Percentiles rank a stretch among this genome's conserved stretches.
Evolutionary conservation across 1,140 invertebrate genomes (phyloP).

Genomic region (Solenopsis invicta): DNA sequence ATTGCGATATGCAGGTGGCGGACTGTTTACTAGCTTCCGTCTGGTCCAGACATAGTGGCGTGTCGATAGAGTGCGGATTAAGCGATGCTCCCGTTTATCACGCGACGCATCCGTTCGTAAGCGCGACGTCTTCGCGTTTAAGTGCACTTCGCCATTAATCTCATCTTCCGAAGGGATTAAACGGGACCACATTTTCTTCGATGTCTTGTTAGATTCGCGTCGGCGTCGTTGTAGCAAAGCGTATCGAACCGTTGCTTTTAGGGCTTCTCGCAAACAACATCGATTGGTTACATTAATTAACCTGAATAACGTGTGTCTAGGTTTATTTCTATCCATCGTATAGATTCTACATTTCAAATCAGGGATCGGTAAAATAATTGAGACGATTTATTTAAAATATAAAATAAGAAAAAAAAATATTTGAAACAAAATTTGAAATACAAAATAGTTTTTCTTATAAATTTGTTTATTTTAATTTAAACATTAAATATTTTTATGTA

Average conservation of each 20-base stretch:
- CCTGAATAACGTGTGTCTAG: neutral
- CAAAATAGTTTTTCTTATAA: no score
- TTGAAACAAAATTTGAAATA: no score
- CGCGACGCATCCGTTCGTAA: conserved; percentile 3
- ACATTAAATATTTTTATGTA: no score
- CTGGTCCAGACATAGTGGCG: conserved; percentile 66
- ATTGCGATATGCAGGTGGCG: conserved; percentile 37
- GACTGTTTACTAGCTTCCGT: conserved; percentile 59
- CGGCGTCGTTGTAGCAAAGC: neutral
- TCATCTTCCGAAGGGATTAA: neutral
- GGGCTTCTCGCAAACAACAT: neutral
- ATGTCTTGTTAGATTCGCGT: neutral
- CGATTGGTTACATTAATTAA: neutral
- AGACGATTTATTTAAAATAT: no score
- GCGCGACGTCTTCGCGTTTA: conserved; percentile 27
- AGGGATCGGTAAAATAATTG: no score
- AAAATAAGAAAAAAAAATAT: no score
- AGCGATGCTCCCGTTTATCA: conserved; percentile 52
- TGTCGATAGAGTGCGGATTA: conserved; percentile 60
- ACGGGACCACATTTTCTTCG: neutral
- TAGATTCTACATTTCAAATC: neutral
- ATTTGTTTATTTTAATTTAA: no score
- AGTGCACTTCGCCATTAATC: conserved; percentile 64
- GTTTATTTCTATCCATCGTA: neutral
- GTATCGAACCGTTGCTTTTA: conserved; percentile 4